These are phyloP conservation scores for Synergus itoensis DNA, from an alignment of 2,888 invertebrate species.

Conservation along the genomic window DNA sequence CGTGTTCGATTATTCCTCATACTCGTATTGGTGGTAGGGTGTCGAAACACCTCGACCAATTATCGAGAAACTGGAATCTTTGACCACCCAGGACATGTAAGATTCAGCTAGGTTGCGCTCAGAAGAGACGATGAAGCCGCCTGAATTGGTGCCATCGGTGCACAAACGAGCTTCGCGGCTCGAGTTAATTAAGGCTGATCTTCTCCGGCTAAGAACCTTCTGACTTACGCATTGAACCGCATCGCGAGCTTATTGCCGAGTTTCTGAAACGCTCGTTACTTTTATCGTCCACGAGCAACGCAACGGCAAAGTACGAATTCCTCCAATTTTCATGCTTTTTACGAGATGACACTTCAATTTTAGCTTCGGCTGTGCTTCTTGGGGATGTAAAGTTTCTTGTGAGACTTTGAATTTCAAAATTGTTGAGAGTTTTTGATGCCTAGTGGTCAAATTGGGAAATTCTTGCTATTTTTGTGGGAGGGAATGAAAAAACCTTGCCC, in stretches of 20 bases:
- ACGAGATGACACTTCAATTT: constrained; percentile 22
- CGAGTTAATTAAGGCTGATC: constrained; percentile 59
- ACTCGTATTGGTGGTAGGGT: constrained; percentile 73
- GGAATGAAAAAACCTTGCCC: no score
- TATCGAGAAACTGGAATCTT: constrained; percentile 78
- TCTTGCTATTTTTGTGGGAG: background rate
- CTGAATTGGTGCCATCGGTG: constrained; percentile 36
- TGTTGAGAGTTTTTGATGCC: background rate
- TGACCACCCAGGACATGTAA: constrained; percentile 68
- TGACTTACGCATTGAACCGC: constrained; percentile 55
- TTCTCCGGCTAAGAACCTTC: constrained; percentile 62
- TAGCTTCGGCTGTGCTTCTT: background rate
- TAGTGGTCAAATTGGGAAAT: background rate
- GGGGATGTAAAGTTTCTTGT: background rate
- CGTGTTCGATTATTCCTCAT: constrained; percentile 61
- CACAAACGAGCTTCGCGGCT: constrained; percentile 56
- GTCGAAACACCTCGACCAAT: constrained; percentile 78
- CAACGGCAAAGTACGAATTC: background rate
- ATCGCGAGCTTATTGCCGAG: constrained; percentile 44
- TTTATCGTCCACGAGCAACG: background rate
- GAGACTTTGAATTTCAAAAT: background rate
- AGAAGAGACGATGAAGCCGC: constrained; percentile 19
- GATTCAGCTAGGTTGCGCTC: constrained; percentile 47
- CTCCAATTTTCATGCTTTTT: constrained; percentile 28
- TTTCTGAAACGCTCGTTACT: constrained; percentile 43